Evolutionary conservation across 1,140 invertebrate species (phyloP).

Genomic region (Idris sp.): DNA sequence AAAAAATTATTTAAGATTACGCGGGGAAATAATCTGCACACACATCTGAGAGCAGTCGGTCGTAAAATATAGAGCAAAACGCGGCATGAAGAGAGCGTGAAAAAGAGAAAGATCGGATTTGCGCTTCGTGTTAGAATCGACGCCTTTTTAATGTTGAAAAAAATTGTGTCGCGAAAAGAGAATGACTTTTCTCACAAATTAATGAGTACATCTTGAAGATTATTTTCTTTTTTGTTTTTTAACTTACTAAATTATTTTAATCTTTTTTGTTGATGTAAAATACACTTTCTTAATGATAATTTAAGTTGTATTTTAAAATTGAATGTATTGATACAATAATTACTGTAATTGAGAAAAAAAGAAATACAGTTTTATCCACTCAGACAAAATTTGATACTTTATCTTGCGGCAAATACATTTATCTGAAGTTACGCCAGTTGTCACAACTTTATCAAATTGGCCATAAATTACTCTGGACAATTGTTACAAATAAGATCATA

Average conservation of each 20-base stretch:
- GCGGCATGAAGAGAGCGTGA: slow-evolving; percentile 51
- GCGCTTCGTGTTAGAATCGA: slow-evolving; percentile 23
- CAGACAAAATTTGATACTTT: background rate
- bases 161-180: slow-evolving; percentile 10
- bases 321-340: no score
- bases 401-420: slow-evolving; percentile 7
- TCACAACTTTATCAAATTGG: slow-evolving; percentile 6
- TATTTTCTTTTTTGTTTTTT: no score
- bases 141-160: slow-evolving; percentile 16
- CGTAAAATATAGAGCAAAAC: slow-evolving; percentile 55
- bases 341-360: no score
- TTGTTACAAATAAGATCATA: no score
- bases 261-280: no score
- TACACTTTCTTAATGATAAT: no score
- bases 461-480: slow-evolving; percentile 6
- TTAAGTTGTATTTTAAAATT: no score
- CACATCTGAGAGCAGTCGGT: slow-evolving; percentile 34
- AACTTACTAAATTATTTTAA: no score
- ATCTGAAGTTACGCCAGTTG: slow-evolving; percentile 7
- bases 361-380: background rate
- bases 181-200: background rate
- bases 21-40: slow-evolving; percentile 2
- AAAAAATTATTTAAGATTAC: no score
- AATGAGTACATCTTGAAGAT: no score
- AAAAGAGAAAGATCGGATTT: slow-evolving; percentile 47